Conservation (phyloP, 2,797 vertebrate species). For the Manis javanica region DNA sequence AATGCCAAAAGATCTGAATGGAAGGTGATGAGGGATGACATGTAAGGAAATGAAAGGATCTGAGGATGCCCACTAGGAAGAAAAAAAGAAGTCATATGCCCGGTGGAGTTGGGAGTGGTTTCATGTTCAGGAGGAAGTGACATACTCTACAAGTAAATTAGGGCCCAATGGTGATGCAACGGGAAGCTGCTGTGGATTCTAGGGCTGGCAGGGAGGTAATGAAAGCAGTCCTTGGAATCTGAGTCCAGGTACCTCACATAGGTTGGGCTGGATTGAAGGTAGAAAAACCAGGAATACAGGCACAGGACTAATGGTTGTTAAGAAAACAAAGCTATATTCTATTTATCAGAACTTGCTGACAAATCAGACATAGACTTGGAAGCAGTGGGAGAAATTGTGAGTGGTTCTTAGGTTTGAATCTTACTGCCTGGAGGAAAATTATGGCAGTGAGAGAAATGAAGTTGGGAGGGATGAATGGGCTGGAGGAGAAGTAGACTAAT, state of each 20-base stretch:
- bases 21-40: background rate
- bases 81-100: background rate
- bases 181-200: background rate
- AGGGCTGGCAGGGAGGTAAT: background rate
- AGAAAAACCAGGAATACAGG: background rate
- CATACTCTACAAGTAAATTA: background rate
- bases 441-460: background rate
- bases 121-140: background rate
- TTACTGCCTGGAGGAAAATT: background rate
- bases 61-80: background rate
- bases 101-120: background rate
- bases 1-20: background rate
- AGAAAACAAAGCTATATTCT: slow-evolving; percentile 13
- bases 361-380: background rate
- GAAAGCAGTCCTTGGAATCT: background rate
- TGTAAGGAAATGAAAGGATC: background rate
- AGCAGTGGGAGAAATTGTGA: background rate
- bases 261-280: background rate
- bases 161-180: background rate
- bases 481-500: background rate
- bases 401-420: background rate
- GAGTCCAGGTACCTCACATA: background rate
- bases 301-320: too few relatives aligned
- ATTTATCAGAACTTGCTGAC: background rate
- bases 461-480: background rate